Base-by-base conservation (phyloP, 2,113 vertebrate species). In the Notarius quadriscutis region DNA sequence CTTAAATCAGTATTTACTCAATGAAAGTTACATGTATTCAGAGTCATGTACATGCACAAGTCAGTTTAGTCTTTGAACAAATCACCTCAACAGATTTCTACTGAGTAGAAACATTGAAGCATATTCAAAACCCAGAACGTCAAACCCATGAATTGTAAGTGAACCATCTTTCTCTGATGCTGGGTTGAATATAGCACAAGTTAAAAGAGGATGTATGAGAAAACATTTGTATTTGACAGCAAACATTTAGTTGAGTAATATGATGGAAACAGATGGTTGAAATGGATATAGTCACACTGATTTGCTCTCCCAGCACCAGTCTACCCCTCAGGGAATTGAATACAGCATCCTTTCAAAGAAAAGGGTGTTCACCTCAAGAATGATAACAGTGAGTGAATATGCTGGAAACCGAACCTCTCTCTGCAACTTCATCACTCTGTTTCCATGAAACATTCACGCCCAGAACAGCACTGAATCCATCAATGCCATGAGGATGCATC, bases 221-320 rank as follows among this genome's bases (percentile, higher is more conserved):
- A 63, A 27, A 41, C 25, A 30, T 85, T 77, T 77, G 25, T 7
- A 12, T 77, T 77, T 58, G 84, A 85, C 58, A 77, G 84, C 34
- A 85, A 85, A 85, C 72, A 77, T 85, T 85, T 63, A 57, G 22
- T 18, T 85, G 57, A 85, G 57, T 63, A 63, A 85, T 85, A 41
- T 62, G 41, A 63, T 18, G 71, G 72, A 51, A 77, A 77, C 25
- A 74, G 72, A 85, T 51, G 57, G 34, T 58, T 51, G 57, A 51
- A 85, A 77, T 63, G 57, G 84, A 78, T 27, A 77, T 62, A 77
- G 74, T 77, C 71, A 85, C 69, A 51, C 22, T 55, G 53, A 17
- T 34, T 65, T 78, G 14, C 17, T 65, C 60, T 17, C 25, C 22
- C 14, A 53, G 25, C 62, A 17, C 30, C 58, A 53, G 9, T 34